A percentile compares a stretch with the other conserved stretches of the same genome.
Evolutionary conservation across 1,140 invertebrate genomes (phyloP).

Genomic region (Mya arenaria): DNA sequence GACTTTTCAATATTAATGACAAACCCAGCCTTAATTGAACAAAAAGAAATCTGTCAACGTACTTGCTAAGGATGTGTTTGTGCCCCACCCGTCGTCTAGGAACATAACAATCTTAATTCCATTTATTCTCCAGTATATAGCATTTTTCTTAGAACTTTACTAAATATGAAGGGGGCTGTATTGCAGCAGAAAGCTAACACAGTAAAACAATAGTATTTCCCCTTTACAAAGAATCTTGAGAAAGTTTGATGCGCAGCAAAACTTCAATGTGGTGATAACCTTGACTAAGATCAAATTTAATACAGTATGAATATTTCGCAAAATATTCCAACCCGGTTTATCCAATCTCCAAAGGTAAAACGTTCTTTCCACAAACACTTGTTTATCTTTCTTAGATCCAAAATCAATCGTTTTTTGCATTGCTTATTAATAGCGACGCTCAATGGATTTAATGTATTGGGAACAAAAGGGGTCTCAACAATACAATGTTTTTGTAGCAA

Average conservation of each 20-base stretch:
- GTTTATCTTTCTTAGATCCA: constrained; percentile 36
- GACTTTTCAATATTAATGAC: constrained; percentile 53
- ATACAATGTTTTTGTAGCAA: not conserved
- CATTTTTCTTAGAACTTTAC: constrained; percentile 42
- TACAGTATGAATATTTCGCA: constrained; percentile 4
- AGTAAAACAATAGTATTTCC: constrained; percentile 45
- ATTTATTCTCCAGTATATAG: constrained; percentile 45
- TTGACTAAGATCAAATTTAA: constrained; percentile 43
- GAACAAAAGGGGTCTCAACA: constrained; percentile 40
- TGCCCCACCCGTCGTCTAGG: constrained; percentile 50
- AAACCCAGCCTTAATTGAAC: constrained; percentile 38
- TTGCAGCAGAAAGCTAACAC: constrained; percentile 46
- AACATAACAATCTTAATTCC: constrained; percentile 50
- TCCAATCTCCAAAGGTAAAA: constrained; percentile 29
- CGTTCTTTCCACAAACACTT: constrained; percentile 30
- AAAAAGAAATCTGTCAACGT: not conserved
- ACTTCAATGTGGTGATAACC: constrained; percentile 43
- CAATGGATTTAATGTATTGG: constrained; percentile 30
- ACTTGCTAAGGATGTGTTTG: not conserved
- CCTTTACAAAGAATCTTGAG: not conserved
- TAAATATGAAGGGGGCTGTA: constrained; percentile 43
- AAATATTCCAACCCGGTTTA: constrained; percentile 21
- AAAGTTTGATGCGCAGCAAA: too few species aligned
- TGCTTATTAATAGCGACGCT: constrained; percentile 24
- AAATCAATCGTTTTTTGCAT: constrained; percentile 41